Evolutionary conservation across 2,888 invertebrate species (phyloP).

Genomic region (Drosophila paucipuncta): DNA sequence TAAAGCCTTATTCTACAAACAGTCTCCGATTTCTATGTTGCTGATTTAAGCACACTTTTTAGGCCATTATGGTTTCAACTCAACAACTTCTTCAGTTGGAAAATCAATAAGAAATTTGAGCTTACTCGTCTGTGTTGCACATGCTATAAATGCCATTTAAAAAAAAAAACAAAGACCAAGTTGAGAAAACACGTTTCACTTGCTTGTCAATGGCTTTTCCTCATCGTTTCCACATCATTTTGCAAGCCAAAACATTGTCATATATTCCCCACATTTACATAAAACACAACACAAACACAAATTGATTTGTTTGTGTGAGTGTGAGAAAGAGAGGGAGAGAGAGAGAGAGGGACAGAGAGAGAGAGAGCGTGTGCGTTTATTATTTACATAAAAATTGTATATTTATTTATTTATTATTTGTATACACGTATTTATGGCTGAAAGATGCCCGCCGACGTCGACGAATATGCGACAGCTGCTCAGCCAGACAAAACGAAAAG

Average conservation of each 20-base stretch:
- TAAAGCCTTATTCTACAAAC: not conserved
- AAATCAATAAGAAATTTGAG: conserved; percentile 39
- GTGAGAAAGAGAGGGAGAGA: not conserved
- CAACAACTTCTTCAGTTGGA: conserved; percentile 4
- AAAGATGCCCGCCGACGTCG: conserved; percentile 54
- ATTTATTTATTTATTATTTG: conserved; percentile 74
- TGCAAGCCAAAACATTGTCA: conserved; percentile 58
- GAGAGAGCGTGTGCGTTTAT: conserved; percentile 20
- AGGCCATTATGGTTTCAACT: not conserved
- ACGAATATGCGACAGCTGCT: conserved; percentile 70
- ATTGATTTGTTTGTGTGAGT: conserved; percentile 13
- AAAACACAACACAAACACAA: conserved; percentile 39
- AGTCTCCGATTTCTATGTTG: too few species aligned
- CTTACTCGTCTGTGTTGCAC: not conserved
- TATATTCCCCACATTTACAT: conserved; percentile 55
- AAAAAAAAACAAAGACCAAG: conserved; percentile 8
- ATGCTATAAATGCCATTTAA: conserved; percentile 35
- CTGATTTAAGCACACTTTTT: conserved; percentile 10
- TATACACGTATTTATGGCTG: conserved; percentile 62
- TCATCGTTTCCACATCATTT: conserved; percentile 80
- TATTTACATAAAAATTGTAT: conserved; percentile 69
- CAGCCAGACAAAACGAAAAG: conserved; percentile 59
- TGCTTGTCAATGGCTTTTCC: conserved; percentile 57
- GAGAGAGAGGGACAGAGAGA: not conserved
- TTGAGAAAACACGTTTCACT: conserved; percentile 41